Evolutionary conservation across 2,888 invertebrate genomes (phyloP).

Genomic region (Microctonus brassicae): DNA sequence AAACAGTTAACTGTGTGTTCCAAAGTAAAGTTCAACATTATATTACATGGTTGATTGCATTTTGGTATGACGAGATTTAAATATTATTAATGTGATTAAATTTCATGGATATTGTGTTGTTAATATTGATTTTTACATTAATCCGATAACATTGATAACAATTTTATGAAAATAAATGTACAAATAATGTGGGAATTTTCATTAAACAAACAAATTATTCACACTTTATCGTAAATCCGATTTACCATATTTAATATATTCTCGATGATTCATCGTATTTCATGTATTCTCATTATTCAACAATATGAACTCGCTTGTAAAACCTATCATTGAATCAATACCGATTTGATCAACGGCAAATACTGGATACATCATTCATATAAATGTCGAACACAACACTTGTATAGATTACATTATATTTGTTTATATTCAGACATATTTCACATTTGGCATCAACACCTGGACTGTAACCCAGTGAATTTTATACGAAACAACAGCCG

Average conservation of each 20-base stretch:
- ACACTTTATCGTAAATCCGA: constrained; percentile 15
- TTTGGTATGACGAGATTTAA: not conserved
- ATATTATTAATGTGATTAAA: not conserved
- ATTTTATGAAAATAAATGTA: not conserved
- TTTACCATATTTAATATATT: constrained; percentile 30
- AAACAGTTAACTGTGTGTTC: not conserved
- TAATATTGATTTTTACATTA: constrained; percentile 5
- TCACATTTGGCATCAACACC: too few relatives aligned
- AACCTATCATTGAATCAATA: constrained; percentile 25
- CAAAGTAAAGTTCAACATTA: not conserved
- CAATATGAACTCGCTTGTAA: constrained; percentile 32
- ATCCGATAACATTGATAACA: not conserved
- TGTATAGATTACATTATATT: not conserved
- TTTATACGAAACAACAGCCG: too few relatives aligned
- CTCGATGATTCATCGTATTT: too few relatives aligned
- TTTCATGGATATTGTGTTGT: constrained; percentile 6
- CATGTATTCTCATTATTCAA: constrained; percentile 26
- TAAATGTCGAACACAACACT: not conserved
- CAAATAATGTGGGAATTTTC: not conserved
- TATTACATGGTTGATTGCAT: not conserved
- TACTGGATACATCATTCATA: not conserved
- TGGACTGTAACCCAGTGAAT: too few relatives aligned
- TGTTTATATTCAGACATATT: too few relatives aligned
- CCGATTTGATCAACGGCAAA: constrained; percentile 24
- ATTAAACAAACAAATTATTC: constrained; percentile 23